Evolutionary conservation across 2,113 vertebrate genomes (phyloP).

Genomic region (Meleagris gallopavo): DNA sequence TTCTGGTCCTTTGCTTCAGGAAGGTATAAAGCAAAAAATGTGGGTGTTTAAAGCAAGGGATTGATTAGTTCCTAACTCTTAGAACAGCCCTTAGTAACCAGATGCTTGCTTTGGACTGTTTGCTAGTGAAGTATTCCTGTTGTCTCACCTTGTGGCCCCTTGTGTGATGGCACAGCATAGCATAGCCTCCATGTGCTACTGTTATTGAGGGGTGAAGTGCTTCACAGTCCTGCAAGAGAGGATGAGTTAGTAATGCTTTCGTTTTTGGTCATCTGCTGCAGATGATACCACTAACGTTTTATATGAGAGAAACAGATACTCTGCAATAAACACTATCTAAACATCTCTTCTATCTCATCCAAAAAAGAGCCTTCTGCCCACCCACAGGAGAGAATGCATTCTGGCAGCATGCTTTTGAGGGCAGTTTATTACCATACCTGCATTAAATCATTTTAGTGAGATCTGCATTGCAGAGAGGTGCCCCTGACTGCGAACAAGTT

Average conservation of each 20-base stretch:
- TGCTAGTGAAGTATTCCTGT: not conserved
- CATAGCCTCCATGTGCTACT: accelerated
- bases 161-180: not conserved
- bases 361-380: not conserved
- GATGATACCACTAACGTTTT: not conserved
- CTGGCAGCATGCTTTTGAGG: not conserved
- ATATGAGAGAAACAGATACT: not conserved
- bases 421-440: not conserved
- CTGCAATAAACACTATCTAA: not conserved
- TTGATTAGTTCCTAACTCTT: not conserved
- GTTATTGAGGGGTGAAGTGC: not conserved
- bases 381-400: not conserved
- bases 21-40: not conserved
- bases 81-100: not conserved
- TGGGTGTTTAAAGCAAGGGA: not conserved
- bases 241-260: not conserved
- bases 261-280: not conserved
- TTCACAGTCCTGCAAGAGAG: not conserved
- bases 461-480: constrained; percentile 1
- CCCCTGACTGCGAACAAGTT: not conserved
- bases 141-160: not conserved
- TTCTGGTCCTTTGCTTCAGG: not conserved
- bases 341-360: not conserved
- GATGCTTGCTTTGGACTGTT: not conserved
- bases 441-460: constrained; percentile 2